Conservation (phyloP, 2,113 vertebrate species). For the Aramus guarauna region DNA sequence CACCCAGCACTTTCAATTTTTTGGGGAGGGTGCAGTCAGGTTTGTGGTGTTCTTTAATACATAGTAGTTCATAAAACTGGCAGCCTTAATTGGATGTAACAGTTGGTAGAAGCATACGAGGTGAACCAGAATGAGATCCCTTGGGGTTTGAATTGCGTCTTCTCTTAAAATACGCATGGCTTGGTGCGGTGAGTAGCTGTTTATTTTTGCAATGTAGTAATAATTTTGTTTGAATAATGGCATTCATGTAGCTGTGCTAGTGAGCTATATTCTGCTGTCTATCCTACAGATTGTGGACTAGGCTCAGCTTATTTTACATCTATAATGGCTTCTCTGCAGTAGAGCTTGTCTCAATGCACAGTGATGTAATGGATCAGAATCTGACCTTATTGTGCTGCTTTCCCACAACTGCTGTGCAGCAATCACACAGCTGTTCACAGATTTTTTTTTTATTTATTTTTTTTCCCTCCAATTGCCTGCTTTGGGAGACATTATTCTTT, state of each 20-base stretch:
- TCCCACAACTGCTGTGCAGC: neutral
- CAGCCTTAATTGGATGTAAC: neutral
- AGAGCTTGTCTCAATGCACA: neutral
- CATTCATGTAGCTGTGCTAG: neutral
- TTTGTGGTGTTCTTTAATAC: neutral
- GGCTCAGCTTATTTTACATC: neutral
- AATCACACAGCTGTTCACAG: neutral
- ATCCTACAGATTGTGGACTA: neutral
- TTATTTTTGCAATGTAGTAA: neutral
- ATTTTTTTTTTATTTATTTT: too few species aligned
- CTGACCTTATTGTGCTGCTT: neutral
- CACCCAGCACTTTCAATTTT: neutral
- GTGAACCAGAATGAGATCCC: constrained; percentile 35
- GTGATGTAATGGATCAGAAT: neutral
- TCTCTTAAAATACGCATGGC: neutral
- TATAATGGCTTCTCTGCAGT: neutral
- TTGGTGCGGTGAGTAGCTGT: neutral
- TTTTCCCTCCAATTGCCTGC: neutral
- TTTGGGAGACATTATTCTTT: constrained; percentile 21
- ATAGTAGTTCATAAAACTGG: neutral
- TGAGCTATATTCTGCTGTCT: neutral
- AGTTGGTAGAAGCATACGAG: neutral
- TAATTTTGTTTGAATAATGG: constrained; percentile 16
- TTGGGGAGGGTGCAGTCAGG: neutral
- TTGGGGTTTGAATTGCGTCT: neutral